Base-by-base conservation (phyloP, 2,113 vertebrate species). In the Daboia siamensis region DNA sequence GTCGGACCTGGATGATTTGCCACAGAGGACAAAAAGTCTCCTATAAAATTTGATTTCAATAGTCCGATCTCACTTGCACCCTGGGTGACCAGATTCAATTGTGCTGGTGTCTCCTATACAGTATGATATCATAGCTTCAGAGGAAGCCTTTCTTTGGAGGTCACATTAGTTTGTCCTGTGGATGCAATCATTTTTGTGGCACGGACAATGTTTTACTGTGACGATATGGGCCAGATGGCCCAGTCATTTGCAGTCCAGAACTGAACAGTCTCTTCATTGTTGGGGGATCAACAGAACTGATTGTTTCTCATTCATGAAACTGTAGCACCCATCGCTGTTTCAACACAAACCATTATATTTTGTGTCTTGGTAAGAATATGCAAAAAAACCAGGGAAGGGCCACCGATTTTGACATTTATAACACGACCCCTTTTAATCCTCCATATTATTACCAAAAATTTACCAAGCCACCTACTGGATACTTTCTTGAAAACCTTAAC, bases 191-290 rank as follows among this genome's bases (percentile, higher is more conserved):
- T 98, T 98, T 98, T 98, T 98, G 97, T 98, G 97, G 96, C 97
- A 97, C 69, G 94, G 97, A 98, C 98, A 98, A 98, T 98, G 98
- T 98, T 98, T 98, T 97, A 98, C 98, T 98, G 98, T 98, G 98
- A 96, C 97, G 97, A 98, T 97, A 97, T 96, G 96, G 97, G 97
- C 98, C 98, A 98, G 98, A 98, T 98, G 98, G 98, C 98, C 96
- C 92, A 97, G 96, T 97, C 97, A 97, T 97, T 98, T 97, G 98
- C 98, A 97, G 97, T 97, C 97, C 97, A 2, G 97, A 96, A 96
- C 93, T 91, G 93, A 97, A 98, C 98, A 98, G 97, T 95, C 96
- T 97, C 96, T 94, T 97, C 94, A 98, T 98, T 98, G 98, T 98
- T 94, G 95, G 95, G 89, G 94, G 96, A 97, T 97, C 97, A 98